Percentiles rank a stretch among this genome's conserved stretches.
phyloP scores from a whole-genome alignment of 2,113 vertebrate genomes.

The Sebastes fasciatus region DNA sequence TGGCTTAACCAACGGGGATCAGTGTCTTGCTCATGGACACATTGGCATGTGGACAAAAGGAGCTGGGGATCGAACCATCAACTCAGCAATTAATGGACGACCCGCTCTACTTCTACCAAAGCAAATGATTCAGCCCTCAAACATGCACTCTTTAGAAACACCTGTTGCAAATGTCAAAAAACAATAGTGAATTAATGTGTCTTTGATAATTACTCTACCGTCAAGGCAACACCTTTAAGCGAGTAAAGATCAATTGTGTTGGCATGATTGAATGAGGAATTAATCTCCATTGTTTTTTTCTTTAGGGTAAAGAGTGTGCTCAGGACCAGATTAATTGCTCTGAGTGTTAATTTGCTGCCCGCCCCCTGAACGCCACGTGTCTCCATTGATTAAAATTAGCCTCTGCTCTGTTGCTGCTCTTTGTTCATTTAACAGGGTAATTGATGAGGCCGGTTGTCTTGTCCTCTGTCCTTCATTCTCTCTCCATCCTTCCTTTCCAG shows the following conservation, averaged over 20 bases:
- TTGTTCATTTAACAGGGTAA: constrained; percentile 73
- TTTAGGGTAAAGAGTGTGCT: constrained; percentile 23
- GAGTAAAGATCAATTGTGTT: constrained; percentile 24
- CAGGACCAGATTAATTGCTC: constrained; percentile 72
- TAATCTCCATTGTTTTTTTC: constrained; percentile 42
- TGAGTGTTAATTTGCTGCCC: constrained; percentile 68
- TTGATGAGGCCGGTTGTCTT: constrained; percentile 62
- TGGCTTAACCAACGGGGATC: too few species aligned
- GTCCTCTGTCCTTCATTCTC: constrained; percentile 37
- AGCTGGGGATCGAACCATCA: not conserved
- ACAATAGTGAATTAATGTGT: not conserved
- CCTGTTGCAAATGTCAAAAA: constrained; percentile 4
- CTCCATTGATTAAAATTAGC: constrained; percentile 77
- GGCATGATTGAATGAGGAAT: constrained; percentile 37
- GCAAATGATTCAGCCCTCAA: not conserved
- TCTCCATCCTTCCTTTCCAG: constrained; percentile 34
- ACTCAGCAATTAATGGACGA: not conserved
- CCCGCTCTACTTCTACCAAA: not conserved
- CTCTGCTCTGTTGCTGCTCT: constrained; percentile 58
- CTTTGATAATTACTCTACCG: constrained; percentile 29
- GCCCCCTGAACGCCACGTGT: constrained; percentile 49
- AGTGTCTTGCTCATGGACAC: not conserved
- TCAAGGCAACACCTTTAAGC: not conserved
- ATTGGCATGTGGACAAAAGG: not conserved
- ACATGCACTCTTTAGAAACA: not conserved